Conservation (phyloP, 2,888 invertebrate genomes). For the Iphiclides podalirius region DNA sequence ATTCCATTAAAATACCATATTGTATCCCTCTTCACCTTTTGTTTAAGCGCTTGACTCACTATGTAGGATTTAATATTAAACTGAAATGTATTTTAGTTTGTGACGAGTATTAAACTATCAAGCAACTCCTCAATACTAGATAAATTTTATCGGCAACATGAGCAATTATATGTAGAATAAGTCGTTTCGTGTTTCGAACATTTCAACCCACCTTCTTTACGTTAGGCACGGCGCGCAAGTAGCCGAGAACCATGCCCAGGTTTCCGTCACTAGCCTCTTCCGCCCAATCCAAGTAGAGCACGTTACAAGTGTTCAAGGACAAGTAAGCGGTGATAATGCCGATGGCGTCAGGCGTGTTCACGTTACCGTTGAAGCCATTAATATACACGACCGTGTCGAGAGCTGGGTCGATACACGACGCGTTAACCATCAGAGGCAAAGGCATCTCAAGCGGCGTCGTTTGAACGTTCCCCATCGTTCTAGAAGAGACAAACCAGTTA, state of each 20-base stretch:
- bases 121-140: too few species aligned
- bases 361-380: neutral
- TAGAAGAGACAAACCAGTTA: neutral
- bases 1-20: too few species aligned
- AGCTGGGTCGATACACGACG: neutral
- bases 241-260: neutral
- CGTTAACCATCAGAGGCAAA: neutral
- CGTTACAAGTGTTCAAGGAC: neutral
- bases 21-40: too few species aligned
- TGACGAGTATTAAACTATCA: too few species aligned
- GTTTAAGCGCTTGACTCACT: too few species aligned
- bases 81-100: too few species aligned
- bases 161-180: too few species aligned
- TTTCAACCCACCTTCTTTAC: neutral
- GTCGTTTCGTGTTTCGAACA: too few species aligned
- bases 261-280: neutral
- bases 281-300: slow-evolving; percentile 3
- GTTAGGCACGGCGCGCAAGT: neutral
- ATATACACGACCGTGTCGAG: neutral
- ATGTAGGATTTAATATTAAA: too few species aligned
- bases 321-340: neutral
- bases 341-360: neutral
- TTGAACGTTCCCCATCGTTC: neutral
- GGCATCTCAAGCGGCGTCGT: neutral
- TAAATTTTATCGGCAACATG: too few species aligned